A percentile compares a stretch with the other conserved stretches of the same genome.
Conservation (phyloP, 2,888 invertebrate species). For the Neocrepidodera transversa region DNA sequence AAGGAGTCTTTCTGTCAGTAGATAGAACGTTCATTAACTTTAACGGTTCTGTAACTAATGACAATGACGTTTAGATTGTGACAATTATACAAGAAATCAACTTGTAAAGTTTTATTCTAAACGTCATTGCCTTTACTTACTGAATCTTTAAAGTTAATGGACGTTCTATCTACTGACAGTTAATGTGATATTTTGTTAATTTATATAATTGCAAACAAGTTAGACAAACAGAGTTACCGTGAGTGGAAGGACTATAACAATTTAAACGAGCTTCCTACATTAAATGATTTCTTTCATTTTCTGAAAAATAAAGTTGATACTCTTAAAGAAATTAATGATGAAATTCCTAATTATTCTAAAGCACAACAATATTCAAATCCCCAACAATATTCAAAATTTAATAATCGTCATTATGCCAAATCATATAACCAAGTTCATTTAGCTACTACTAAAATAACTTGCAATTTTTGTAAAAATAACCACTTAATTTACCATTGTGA, state of each 20-base stretch:
- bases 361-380: not conserved
- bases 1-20: too few relatives aligned
- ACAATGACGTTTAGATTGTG: too few relatives aligned
- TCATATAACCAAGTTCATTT: not conserved
- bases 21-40: too few relatives aligned
- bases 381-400: not conserved
- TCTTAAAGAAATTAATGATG: not conserved
- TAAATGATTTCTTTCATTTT: not conserved
- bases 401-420: too few relatives aligned
- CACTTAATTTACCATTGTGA: constrained; percentile 8
- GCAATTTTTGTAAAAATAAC: not conserved
- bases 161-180: not conserved
- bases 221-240: not conserved
- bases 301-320: not conserved
- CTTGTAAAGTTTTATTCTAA: too few relatives aligned
- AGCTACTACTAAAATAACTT: constrained; percentile 1
- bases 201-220: not conserved
- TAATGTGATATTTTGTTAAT: not conserved
- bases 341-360: not conserved
- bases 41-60: too few relatives aligned
- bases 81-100: too few relatives aligned
- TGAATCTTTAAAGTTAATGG: too few relatives aligned
- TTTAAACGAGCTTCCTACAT: not conserved
- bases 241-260: not conserved
- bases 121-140: too few relatives aligned